These are phyloP conservation scores for Coregonus clupeaformis DNA, from an alignment of 2,113 vertebrate species.

Conservation along the genomic window DNA sequence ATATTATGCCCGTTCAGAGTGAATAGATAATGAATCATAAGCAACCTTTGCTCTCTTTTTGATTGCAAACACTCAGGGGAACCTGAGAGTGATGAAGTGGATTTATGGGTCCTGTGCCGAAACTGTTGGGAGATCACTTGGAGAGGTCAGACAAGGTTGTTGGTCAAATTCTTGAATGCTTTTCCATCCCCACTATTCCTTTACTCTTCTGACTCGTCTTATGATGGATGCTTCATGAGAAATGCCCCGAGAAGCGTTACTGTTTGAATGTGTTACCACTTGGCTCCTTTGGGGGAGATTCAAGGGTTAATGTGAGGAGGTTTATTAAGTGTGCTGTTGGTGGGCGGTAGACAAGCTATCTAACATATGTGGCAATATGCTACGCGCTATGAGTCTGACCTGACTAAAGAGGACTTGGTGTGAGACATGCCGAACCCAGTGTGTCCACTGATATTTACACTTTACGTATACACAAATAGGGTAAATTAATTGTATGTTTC, in stretches of 20 bases:
- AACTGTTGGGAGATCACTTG: conserved; percentile 31
- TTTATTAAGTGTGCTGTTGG: conserved; percentile 46
- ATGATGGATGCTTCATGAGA: conserved; percentile 53
- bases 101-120: conserved; percentile 59
- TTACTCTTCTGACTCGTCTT: conserved; percentile 27
- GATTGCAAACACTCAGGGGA: conserved; percentile 12
- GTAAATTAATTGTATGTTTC: too few species aligned
- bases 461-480: too few species aligned
- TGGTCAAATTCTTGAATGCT: conserved; percentile 57
- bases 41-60: conserved; percentile 10
- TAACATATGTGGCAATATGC: conserved; percentile 50
- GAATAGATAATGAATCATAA: neutral
- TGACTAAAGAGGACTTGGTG: conserved; percentile 5
- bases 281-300: conserved; percentile 38
- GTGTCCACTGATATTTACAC: neutral
- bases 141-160: conserved; percentile 54
- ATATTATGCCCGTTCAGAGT: neutral
- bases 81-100: conserved; percentile 51
- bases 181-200: conserved; percentile 54
- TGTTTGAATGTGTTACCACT: conserved; percentile 44
- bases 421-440: neutral
- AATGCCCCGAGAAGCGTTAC: conserved; percentile 15
- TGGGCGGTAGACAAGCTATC: conserved; percentile 55
- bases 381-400: conserved; percentile 10
- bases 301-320: conserved; percentile 41